Evolutionary conservation across 2,797 vertebrate species (phyloP).

Genomic region (Toxotes lorentzi): DNA sequence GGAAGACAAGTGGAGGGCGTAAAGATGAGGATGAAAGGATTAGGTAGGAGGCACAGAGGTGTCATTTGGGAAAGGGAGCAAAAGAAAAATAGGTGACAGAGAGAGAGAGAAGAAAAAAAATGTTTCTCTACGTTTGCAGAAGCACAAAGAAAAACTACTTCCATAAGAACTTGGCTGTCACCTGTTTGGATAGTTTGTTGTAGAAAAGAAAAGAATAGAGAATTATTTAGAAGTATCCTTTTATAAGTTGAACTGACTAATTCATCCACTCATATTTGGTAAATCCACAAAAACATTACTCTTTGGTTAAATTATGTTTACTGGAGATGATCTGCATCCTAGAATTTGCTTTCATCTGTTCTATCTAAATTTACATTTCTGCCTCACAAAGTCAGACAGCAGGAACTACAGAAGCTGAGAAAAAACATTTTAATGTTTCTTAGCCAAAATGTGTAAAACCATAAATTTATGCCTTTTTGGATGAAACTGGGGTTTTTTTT

Average conservation of each 20-base stretch:
- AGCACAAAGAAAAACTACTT: conserved; percentile 20
- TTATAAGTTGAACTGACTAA: neutral
- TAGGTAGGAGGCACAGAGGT: conserved; percentile 63
- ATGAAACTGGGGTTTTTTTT: neutral
- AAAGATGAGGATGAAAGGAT: conserved; percentile 77
- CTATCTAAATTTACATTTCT: neutral
- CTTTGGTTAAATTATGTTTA: neutral
- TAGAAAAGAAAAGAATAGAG: conserved; percentile 3
- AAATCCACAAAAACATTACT: neutral
- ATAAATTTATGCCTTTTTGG: neutral
- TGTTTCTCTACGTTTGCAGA: conserved; percentile 29
- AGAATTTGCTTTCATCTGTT: neutral
- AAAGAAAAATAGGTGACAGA: conserved; percentile 50
- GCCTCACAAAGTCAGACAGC: neutral
- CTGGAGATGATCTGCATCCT: neutral
- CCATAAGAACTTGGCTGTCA: conserved; percentile 12
- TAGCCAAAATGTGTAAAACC: neutral
- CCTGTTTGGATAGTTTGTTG: conserved; percentile 30
- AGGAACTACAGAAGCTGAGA: neutral
- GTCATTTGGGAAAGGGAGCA: conserved; percentile 43
- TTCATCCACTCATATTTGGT: conserved; percentile 3
- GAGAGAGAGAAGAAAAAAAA: conserved; percentile 10
- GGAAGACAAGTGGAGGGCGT: conserved; percentile 63
- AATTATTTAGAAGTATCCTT: conserved; percentile 14
- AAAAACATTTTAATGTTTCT: neutral